Base-by-base conservation (phyloP, 92 coral and sea anemone genomes). In the Epizoanthus illoricatus region DNA sequence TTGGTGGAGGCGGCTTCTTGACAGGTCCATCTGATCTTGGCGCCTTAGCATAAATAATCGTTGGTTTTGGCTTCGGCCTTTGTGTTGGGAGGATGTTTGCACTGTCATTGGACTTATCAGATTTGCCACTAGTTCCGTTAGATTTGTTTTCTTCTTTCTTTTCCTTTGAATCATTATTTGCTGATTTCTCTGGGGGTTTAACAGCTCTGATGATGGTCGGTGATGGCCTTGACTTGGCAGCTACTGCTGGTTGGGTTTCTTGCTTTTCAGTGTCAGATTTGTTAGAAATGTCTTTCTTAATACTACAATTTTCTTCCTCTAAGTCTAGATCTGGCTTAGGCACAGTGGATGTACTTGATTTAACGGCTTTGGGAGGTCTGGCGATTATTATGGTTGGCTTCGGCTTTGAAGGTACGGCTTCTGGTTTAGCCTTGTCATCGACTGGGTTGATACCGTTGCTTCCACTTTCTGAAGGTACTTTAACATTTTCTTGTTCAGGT, bases 1-100 rank as follows among this genome's bases (percentile, higher is more conserved):
- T 81, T 47, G 91, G 86, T 9, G 91, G 89, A 36, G 89, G 76
- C 52, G 36, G 47, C 43, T 49, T 84, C 36, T 84, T 84, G 33
- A 79, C 80, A 40, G 83, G 83, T 66, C 66, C 75, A 28, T 84
- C 85, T 19, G 79, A 62, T 1, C 81, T 82, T 11, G 81, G 76
- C 71, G 71, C 74, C 64, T 58, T 60, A 0, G 75, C 68, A 42
- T 66, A 56, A 17, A 66, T 84, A 57, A 64, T 67, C 2, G 82
- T 78, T 21, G 82, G 52, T 52, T 78, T 78, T 5, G 82, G 71
- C 18, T 78, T 78, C 23, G 59, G 3, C 20, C 70, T 63, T 17
- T 78, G 82, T 78, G 54, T 13, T 10, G 71, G 71, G 3, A 62
- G 61, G 15, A 71, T 78, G 82, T 40, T 64, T 42, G 43, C 39